phyloP scores from a whole-genome alignment of 2,113 vertebrate species.

The Mastomys coucha region DNA sequence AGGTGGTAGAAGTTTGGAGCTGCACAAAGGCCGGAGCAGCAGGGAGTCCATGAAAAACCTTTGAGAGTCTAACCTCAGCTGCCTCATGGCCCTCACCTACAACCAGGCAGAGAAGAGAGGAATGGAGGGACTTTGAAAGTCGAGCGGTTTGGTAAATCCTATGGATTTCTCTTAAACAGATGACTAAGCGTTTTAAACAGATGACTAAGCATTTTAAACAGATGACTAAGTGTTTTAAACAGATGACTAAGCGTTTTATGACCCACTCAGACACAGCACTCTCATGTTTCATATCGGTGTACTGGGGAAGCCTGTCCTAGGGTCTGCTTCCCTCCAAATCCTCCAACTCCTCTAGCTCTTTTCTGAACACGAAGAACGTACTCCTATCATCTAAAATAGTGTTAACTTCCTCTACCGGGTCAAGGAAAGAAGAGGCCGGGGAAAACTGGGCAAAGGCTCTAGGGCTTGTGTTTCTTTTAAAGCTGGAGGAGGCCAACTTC shows the following conservation, averaged over 20 bases:
- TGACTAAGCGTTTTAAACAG: neutral
- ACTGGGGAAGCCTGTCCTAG: neutral
- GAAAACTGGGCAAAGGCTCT: neutral
- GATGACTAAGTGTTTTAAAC: neutral
- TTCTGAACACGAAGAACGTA: neutral
- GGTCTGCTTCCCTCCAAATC: neutral
- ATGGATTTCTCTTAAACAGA: neutral
- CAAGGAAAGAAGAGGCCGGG: neutral
- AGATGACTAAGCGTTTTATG: neutral
- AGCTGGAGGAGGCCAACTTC: rapidly evolving
- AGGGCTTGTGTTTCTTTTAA: neutral
- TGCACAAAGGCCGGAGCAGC: rapidly evolving
- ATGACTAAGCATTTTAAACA: no score
- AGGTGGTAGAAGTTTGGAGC: neutral
- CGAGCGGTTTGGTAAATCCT: no score
- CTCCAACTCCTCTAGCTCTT: no score
- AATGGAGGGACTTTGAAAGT: neutral
- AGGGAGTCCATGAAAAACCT: neutral
- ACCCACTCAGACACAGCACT: neutral
- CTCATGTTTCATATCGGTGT: rapidly evolving
- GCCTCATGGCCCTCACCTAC: neutral
- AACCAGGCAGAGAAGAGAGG: neutral
- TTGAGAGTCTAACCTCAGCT: neutral
- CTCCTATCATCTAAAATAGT: neutral
- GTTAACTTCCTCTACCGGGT: neutral